These are phyloP conservation scores for Trachymyrmex cornetzi DNA, from an alignment of 1,140 invertebrate species.

Conservation along the genomic window DNA sequence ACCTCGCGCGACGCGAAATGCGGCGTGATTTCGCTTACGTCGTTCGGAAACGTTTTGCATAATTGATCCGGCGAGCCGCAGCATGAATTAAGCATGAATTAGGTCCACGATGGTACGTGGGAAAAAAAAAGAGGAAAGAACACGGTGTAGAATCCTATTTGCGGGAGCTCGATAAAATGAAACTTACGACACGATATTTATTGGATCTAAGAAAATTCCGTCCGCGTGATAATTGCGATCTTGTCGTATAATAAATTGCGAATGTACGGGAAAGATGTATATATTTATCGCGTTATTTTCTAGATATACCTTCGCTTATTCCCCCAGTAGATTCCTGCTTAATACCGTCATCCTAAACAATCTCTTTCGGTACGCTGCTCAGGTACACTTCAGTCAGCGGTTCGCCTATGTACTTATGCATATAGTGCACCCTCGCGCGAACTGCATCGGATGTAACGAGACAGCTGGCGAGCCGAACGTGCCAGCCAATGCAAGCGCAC, in stretches of 20 bases:
- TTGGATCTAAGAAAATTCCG: neutral
- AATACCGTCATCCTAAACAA: slow-evolving; percentile 1
- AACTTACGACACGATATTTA: neutral
- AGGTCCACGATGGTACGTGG: neutral
- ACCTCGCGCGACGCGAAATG: neutral
- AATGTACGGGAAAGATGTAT: neutral
- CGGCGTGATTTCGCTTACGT: slow-evolving; percentile 28
- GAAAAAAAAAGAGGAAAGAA: neutral
- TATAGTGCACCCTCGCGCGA: slow-evolving; percentile 44
- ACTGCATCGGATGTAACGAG: slow-evolving; percentile 56
- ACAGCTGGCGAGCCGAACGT: slow-evolving; percentile 63
- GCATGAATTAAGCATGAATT: slow-evolving; percentile 53
- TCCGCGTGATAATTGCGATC: neutral
- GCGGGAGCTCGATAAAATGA: neutral
- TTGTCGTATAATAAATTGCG: neutral
- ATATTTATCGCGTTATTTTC: neutral
- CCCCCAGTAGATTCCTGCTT: neutral
- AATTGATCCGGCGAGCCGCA: slow-evolving; percentile 22
- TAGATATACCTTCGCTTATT: neutral
- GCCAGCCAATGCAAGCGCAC: slow-evolving; percentile 53
- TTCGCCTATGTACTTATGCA: slow-evolving; percentile 61
- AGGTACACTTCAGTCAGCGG: slow-evolving; percentile 36
- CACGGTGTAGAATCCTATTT: neutral
- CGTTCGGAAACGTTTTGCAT: slow-evolving; percentile 28
- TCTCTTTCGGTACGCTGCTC: slow-evolving; percentile 42